Conservation (phyloP, 64 coral and sea anemone species). For the Acropora yongei region DNA sequence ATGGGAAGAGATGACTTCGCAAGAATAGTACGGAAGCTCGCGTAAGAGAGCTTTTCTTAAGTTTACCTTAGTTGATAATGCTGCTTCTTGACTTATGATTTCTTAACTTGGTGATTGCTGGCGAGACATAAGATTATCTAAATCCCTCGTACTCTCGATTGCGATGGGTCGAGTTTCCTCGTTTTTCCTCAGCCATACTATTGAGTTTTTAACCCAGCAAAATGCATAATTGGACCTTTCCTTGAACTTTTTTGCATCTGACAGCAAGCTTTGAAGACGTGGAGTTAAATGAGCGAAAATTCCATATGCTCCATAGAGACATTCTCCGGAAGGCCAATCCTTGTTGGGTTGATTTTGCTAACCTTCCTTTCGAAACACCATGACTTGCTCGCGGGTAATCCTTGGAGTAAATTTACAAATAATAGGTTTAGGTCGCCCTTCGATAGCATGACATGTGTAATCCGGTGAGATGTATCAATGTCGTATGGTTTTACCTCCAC, state of each 20-base stretch:
- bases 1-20: no score
- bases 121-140: no score
- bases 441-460: neutral
- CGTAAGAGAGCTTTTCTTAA: no score
- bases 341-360: neutral
- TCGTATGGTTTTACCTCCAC: neutral
- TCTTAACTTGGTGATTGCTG: no score
- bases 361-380: neutral
- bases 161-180: no score
- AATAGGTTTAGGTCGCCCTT: neutral
- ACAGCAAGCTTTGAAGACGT: neutral
- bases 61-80: no score
- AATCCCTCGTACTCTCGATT: no score
- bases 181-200: neutral
- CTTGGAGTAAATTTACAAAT: constrained; percentile 14
- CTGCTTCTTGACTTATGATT: no score
- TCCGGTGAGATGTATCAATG: neutral
- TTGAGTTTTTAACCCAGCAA: constrained; percentile 10
- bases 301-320: neutral
- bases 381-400: neutral
- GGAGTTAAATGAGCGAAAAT: constrained; percentile 4
- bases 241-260: constrained; percentile 9
- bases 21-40: no score
- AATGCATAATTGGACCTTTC: neutral
- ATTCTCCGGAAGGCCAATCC: constrained; percentile 14